Base-by-base conservation (phyloP, 2,797 vertebrate species). In the Gallinago solitaria region DNA sequence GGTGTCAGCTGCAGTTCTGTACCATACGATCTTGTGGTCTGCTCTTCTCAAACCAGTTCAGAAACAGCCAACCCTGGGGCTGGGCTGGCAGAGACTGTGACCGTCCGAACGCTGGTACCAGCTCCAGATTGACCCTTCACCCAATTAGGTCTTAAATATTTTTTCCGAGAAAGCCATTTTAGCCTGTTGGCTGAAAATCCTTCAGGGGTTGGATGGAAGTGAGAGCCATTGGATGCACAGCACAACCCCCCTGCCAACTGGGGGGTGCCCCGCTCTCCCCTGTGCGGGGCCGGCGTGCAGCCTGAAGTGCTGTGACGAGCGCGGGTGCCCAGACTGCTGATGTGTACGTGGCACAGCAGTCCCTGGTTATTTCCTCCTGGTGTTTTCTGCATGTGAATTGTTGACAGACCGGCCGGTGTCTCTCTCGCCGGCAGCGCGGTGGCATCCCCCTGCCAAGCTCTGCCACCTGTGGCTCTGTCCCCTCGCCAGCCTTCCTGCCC, bases 401-500 rank as follows among this genome's bases (percentile, higher is more conserved):
- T 33, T 70, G 71, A 69, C 84, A 91, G 85, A 33, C 80, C 95
- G 75, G 30, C 35, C 5, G 1, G 2, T 17, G 59, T 87, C 89
- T 88, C 70, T 84, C 43, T 23, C 73, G 77, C 70, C 90, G 90
- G 73, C 93, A 56, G 76, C 1, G 0, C 60, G 82, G 67, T 76
- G 77, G 83, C 87, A 92, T 93, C 47, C 16, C 57, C 5, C 50
- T 97, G 91, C 92, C 94, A 94, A 79, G 83, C 84, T 86, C 67
- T 80, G 30, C 93, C 89, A 89, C 95, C 94, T 93, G 94, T 90
- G 83, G 91, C 95, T 96, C 92, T 93, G 94, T 90, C 91, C 89
- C 91, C 79, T 57, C 91, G 95, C 90, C 96, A 96, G 93, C 79
- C 85, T 86, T 91, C 70, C 9, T 68, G 83, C 60, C 93, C 95